These are phyloP conservation scores for Anastrepha obliqua DNA, from an alignment of 1,140 invertebrate species.

Conservation along the genomic window DNA sequence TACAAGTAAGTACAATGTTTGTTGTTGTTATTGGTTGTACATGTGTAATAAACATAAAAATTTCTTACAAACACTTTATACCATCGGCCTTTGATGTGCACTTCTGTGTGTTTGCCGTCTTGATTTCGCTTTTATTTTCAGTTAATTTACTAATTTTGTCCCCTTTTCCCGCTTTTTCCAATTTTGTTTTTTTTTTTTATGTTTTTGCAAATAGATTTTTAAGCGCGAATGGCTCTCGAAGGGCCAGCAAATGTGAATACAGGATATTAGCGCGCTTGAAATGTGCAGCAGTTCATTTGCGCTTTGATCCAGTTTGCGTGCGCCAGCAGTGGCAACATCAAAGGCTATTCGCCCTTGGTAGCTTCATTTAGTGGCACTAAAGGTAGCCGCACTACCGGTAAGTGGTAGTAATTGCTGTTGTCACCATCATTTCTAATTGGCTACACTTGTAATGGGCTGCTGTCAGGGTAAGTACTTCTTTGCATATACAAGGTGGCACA, in stretches of 20 bases:
- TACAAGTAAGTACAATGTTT: not conserved
- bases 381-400: not conserved
- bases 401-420: not conserved
- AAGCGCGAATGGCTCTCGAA: too few species aligned
- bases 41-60: too few species aligned
- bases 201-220: too few species aligned
- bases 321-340: not conserved
- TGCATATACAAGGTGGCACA: too few species aligned
- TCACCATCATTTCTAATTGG: conserved; percentile 26
- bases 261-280: not conserved
- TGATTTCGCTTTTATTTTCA: not conserved
- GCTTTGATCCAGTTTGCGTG: not conserved
- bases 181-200: too few species aligned
- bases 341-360: not conserved
- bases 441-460: not conserved
- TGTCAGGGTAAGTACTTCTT: not conserved
- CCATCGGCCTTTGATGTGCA: not conserved
- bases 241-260: too few species aligned
- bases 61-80: too few species aligned
- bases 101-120: not conserved
- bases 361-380: not conserved
- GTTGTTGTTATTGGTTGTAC: not conserved
- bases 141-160: too few species aligned
- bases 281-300: not conserved
- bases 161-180: too few species aligned